Conservation (phyloP, 1,140 invertebrate species). For the Trichonephila clavata region DNA sequence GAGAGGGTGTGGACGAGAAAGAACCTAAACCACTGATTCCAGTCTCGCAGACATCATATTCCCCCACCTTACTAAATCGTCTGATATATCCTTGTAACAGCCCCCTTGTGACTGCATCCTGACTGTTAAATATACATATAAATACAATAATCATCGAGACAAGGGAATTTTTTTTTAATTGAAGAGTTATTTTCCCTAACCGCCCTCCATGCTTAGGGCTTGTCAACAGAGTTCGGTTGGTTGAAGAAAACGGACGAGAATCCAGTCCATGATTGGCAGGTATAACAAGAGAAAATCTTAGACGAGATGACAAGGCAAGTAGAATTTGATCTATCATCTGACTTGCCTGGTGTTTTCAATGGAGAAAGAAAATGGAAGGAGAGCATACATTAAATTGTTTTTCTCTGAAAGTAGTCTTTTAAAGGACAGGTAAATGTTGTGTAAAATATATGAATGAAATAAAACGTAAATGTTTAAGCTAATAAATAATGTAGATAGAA, state of each 20-base stretch:
- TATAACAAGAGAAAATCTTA: slow-evolving; percentile 14
- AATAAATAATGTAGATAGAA: no score
- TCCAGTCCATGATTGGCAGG: slow-evolving; percentile 5
- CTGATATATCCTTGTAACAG: not conserved
- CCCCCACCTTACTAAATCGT: not conserved
- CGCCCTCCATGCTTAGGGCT: not conserved
- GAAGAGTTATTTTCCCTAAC: not conserved
- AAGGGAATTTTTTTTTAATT: not conserved
- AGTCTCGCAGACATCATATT: not conserved
- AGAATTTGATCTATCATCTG: not conserved
- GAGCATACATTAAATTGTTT: not conserved
- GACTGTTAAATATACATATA: slow-evolving; percentile 20
- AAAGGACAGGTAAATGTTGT: not conserved
- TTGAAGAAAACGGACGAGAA: not conserved
- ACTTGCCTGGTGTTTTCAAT: slow-evolving; percentile 9
- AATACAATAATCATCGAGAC: slow-evolving; percentile 23
- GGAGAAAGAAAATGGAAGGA: not conserved
- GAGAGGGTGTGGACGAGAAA: not conserved
- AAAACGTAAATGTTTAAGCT: no score
- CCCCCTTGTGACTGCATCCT: not conserved
- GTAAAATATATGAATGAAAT: not conserved
- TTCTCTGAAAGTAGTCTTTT: not conserved
- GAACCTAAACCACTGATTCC: not conserved
- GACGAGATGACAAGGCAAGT: not conserved
- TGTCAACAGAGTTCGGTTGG: not conserved